Base-by-base conservation (phyloP, 1,140 invertebrate genomes). In the Drosophila arawakana region DNA sequence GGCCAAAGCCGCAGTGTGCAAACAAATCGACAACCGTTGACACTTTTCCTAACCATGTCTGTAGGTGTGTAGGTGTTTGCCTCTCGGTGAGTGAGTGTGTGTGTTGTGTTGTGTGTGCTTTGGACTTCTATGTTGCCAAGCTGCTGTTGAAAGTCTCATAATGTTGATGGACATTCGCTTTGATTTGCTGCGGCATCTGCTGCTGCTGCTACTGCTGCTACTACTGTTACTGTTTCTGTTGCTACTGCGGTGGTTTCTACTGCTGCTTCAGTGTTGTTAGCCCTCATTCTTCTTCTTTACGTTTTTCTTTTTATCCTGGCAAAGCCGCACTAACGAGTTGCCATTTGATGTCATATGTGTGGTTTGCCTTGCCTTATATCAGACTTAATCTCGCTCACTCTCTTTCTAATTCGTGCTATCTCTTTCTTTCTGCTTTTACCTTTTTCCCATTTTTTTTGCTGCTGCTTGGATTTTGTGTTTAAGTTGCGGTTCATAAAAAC, bases 121-220 rank as follows among this genome's bases (percentile, higher is more conserved):
- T 69, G 66, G 34, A 55, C 70, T 55, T 67, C 39, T 54, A 66
- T 67, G 37, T 50, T 58, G 62, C 44, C 47, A 68, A 21, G 39
- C 47, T 71, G 49, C 82, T 75, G 83, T 71, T 78, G 61, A 80
- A 73, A 79, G 69, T 75, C 84, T 67, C 84, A 81, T 89, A 89
- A 89, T 79, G 85, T 76, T 89, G 84, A 89, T 79, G 85, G 84
- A 90, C 84, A 89, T 72, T 84, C 81, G 72, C 85, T 89, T 89
- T 89, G 84, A 89, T 89, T 89, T 84, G 76, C 55, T 30, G 47
- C 34, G 39, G 25, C 46, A 35, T 50, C 34, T 44, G 58, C 49
- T 80, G 71, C 54, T 44, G 59, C 63, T n/a, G n/a, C n/a, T n/a
- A n/a, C 49, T 80, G 71, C 54, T 60, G 44, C 52, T 55, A 18